Evolutionary conservation across 2,113 vertebrate species (phyloP).

Genomic region (Corapipo altera): DNA sequence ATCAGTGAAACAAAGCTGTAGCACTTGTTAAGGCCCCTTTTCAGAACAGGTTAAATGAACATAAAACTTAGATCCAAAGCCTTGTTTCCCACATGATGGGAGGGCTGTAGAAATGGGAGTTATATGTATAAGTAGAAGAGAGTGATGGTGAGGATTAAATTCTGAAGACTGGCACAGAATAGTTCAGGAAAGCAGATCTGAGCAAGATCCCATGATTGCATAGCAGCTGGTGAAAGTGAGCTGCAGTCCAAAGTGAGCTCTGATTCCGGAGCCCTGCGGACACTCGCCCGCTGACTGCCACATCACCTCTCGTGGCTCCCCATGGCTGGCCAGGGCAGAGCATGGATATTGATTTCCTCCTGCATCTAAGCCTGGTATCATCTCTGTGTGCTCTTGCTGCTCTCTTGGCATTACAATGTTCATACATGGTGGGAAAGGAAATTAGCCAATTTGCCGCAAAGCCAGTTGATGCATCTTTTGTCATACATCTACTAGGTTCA

Average conservation of each 20-base stretch:
- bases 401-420: not conserved
- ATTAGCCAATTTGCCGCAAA: not conserved
- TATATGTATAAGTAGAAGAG: not conserved
- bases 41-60: not conserved
- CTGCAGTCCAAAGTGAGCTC: not conserved
- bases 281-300: rapidly evolving
- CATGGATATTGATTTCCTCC: not conserved
- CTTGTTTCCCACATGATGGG: not conserved
- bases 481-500: not conserved
- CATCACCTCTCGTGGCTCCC: not conserved
- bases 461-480: not conserved
- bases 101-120: not conserved
- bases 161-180: not conserved
- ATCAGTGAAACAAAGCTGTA: not conserved
- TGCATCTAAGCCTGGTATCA: not conserved
- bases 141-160: not conserved
- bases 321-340: not conserved
- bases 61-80: not conserved
- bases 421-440: not conserved
- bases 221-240: not conserved
- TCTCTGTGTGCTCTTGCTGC: not conserved
- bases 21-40: not conserved
- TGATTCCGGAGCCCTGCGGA: not conserved
- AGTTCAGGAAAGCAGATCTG: not conserved
- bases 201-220: not conserved